These are phyloP conservation scores for Eupithecia pulchellata DNA, from an alignment of 2,888 invertebrate species.

Conservation along the genomic window DNA sequence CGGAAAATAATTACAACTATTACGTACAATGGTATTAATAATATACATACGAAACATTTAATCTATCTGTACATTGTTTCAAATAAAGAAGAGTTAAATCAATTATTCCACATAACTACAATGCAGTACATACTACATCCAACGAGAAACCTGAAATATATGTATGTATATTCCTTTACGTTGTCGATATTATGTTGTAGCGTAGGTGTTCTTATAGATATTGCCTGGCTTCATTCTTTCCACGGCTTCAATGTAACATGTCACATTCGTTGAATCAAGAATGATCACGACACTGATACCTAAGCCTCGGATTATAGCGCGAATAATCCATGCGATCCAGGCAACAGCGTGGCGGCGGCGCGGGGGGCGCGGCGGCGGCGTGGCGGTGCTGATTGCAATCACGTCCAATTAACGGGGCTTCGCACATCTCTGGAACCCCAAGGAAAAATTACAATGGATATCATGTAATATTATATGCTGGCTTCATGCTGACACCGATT, in stretches of 20 bases:
- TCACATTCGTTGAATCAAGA: background rate
- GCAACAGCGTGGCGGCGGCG: too few relatives aligned
- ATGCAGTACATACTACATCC: too few relatives aligned
- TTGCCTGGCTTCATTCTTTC: background rate
- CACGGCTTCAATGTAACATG: background rate
- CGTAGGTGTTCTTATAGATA: background rate
- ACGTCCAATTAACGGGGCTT: constrained; percentile 1
- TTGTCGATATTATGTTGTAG: background rate
- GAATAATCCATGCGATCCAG: too few relatives aligned
- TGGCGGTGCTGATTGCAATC: background rate
- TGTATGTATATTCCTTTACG: too few relatives aligned
- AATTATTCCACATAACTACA: too few relatives aligned
- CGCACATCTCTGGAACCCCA: background rate
- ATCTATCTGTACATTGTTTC: too few relatives aligned
- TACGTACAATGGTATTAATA: too few relatives aligned
- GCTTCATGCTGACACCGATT: background rate
- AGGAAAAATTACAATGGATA: background rate
- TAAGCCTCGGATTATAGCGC: background rate
- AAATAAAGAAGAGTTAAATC: too few relatives aligned
- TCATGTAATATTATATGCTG: background rate
- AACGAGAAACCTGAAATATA: too few relatives aligned
- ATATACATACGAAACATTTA: too few relatives aligned
- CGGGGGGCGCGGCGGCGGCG: background rate
- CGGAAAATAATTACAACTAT: too few relatives aligned
- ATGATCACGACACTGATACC: background rate